A percentile compares a stretch with the other conserved stretches of the same genome.
Evolutionary conservation across 53 echinoderm and acorn worm genomes (phyloP).

Genomic region (Astropecten irregularis): DNA sequence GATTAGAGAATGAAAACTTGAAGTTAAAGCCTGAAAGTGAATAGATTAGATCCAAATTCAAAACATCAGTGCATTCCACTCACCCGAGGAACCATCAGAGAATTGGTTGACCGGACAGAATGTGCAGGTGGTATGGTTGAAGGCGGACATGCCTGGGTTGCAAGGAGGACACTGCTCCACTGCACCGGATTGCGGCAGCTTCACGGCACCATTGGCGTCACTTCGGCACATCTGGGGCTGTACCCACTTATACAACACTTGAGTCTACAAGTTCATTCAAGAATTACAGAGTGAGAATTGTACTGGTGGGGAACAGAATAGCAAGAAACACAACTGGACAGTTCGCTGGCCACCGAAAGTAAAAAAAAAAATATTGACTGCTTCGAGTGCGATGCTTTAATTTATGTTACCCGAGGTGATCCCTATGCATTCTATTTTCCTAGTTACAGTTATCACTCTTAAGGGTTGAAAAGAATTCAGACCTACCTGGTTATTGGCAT

Average conservation of each 20-base stretch:
- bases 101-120: slow-evolving; percentile 78
- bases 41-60: too few relatives aligned
- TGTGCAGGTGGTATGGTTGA: slow-evolving; percentile 67
- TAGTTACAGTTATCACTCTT: too few relatives aligned
- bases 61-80: too few relatives aligned
- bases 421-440: too few relatives aligned
- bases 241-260: slow-evolving; percentile 86
- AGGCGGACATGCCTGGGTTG: slow-evolving; percentile 91
- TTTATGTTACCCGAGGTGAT: too few relatives aligned
- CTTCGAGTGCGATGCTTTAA: too few relatives aligned
- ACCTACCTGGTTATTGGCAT: slow-evolving; percentile 73
- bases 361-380: too few relatives aligned
- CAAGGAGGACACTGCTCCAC: slow-evolving; percentile 77
- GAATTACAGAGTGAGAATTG: background rate
- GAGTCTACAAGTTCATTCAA: slow-evolving; percentile 57
- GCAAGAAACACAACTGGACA: background rate
- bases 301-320: background rate
- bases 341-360: too few relatives aligned
- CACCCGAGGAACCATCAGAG: slow-evolving; percentile 78
- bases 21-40: too few relatives aligned
- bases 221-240: slow-evolving; percentile 78
- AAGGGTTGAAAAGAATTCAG: too few relatives aligned
- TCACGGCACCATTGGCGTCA: slow-evolving; percentile 60
- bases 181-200: slow-evolving; percentile 53
- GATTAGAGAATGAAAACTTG: too few relatives aligned